These are phyloP conservation scores for Argyresthia goedartella DNA, from an alignment of 2,888 invertebrate species.

Conservation along the genomic window DNA sequence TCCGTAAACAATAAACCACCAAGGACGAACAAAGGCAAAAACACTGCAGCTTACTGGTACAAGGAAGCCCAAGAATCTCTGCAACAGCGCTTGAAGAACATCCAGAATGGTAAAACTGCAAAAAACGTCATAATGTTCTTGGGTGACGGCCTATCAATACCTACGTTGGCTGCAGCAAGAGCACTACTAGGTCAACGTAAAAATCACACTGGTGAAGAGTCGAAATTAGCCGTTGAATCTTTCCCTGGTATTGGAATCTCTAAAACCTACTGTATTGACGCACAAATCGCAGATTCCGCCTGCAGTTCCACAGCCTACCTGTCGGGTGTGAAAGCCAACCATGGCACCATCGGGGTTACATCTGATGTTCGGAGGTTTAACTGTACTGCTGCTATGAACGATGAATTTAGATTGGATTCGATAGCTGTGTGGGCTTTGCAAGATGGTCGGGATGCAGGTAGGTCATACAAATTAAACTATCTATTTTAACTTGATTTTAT, in stretches of 20 bases:
- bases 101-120: slow-evolving; percentile 39
- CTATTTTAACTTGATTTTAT: too few relatives aligned
- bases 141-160: slow-evolving; percentile 78
- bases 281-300: slow-evolving; percentile 66
- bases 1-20: too few relatives aligned
- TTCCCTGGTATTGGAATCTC: slow-evolving; percentile 67
- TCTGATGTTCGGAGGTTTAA: slow-evolving; percentile 48
- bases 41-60: slow-evolving; percentile 13
- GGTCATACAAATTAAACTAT: too few relatives aligned
- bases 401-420: slow-evolving; percentile 53
- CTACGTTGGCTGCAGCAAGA: not conserved
- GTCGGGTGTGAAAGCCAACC: slow-evolving; percentile 59
- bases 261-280: slow-evolving; percentile 58
- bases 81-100: slow-evolving; percentile 26
- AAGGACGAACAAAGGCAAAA: not conserved
- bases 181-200: slow-evolving; percentile 70
- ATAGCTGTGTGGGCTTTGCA: slow-evolving; percentile 70
- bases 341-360: slow-evolving; percentile 58
- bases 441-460: slow-evolving; percentile 36
- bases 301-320: slow-evolving; percentile 37
- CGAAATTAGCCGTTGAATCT: slow-evolving; percentile 68
- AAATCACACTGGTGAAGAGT: slow-evolving; percentile 67
- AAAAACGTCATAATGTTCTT: slow-evolving; percentile 76
- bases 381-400: slow-evolving; percentile 40
- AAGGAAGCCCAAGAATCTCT: slow-evolving; percentile 17